Evolutionary conservation across 2,113 vertebrate species (phyloP), one percentile per base, ranked within the genome.

Genomic region (Mesembrinibis cayennensis): DNA sequence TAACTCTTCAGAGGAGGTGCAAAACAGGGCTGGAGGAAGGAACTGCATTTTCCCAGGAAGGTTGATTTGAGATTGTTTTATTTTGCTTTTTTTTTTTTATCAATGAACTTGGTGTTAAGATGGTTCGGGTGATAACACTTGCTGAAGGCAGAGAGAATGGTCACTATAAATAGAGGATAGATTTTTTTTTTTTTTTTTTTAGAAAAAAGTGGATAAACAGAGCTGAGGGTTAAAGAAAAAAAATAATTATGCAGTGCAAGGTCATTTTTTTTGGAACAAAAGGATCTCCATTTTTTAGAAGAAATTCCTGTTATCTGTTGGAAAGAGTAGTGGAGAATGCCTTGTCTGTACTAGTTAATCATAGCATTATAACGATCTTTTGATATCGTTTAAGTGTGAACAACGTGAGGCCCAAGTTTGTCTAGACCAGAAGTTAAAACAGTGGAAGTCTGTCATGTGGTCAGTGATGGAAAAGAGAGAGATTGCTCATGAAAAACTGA

Each of bases 301-400:
- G 10, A 82, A 80, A 27, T 40, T 47, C 7, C 2, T 72, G 26
- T 52, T 72, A 19, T 10, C 8, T 62, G 4, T 61, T 61, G 63
- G 34, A 58, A 50, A 58, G 49, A 89, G 26, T 13, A 9, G 5
- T 65, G 55, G 25, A 13, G 36, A 73, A 73, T 71, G 32, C 12
- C 22, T 67, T 36, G 11, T 20, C 3, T 59, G 9, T 76, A 13
- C n/a, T 55, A 59, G n/a, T 44, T 70, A 58, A 50, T 44, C 7
- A 6, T 25, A 56, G 30, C 3, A 9, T 30, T 47, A 14, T n/a
- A 50, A 59, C 4, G 2, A 42, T 36, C 9, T 38, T 70, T 27
- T 44, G 14, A 3, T 88, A 3, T 40, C 0, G 0, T 59, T 0
- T 34, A 40, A 70, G 21, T 10, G 20, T 49, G 42, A 63, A 20